Evolutionary conservation across 2,888 invertebrate genomes (phyloP).

Genomic region (Lagria hirta): DNA sequence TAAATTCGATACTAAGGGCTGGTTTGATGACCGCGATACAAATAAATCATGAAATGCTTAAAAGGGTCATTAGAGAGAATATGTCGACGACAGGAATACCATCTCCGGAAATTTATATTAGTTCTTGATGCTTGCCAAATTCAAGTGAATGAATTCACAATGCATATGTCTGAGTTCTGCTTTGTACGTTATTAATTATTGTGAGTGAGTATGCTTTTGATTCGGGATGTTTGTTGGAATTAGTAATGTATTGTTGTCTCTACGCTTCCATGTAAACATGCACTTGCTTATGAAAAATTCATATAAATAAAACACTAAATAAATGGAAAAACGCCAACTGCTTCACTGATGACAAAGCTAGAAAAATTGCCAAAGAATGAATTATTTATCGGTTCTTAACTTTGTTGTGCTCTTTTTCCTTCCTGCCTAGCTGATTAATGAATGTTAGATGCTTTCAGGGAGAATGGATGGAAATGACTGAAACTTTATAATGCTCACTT

Average conservation of each 20-base stretch:
- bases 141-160: no score
- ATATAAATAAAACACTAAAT: conserved; percentile 6
- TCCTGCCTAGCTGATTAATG: conserved; percentile 11
- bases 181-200: no score
- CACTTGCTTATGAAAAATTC: no score
- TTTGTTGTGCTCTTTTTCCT: neutral
- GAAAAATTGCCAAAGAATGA: conserved; percentile 1
- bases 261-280: no score
- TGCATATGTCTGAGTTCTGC: no score
- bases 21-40: conserved; percentile 21
- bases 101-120: conserved; percentile 10
- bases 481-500: no score
- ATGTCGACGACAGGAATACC: conserved; percentile 8
- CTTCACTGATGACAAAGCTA: conserved; percentile 6
- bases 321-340: no score
- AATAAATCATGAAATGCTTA: conserved; percentile 14
- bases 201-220: no score
- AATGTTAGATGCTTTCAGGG: no score
- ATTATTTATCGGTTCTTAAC: conserved; percentile 6
- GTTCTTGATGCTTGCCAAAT: conserved; percentile 3
- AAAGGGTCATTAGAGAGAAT: conserved; percentile 4
- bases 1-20: conserved; percentile 16
- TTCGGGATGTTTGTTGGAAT: no score
- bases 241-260: no score
- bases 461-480: no score